Conservation (phyloP, 1,140 invertebrate genomes). For the Ceratitis capitata region DNA sequence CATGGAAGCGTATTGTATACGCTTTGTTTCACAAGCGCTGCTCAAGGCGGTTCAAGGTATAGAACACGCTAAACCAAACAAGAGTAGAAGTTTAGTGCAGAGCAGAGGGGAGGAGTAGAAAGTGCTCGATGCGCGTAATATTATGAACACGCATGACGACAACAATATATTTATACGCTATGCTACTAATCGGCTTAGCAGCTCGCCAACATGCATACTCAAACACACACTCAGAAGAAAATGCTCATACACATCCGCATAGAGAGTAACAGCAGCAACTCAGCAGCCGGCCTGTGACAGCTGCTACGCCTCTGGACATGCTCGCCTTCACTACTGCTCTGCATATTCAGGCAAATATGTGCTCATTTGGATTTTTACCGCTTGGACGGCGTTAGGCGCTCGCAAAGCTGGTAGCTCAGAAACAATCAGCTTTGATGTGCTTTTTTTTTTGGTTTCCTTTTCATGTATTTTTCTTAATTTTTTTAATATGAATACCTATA, state of each 20-base stretch:
- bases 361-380: constrained; percentile 28
- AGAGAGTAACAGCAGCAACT: not conserved
- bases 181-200: constrained; percentile 14
- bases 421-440: not conserved
- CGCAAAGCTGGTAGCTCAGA: not conserved
- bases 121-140: too few relatives aligned
- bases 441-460: not conserved
- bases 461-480: too few relatives aligned
- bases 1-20: not conserved
- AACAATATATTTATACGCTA: constrained; percentile 26
- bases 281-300: not conserved
- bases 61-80: not conserved
- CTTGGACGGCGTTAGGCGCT: not conserved
- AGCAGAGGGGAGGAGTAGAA: too few relatives aligned
- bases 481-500: too few relatives aligned
- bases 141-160: not conserved
- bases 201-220: not conserved
- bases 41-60: not conserved
- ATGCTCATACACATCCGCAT: not conserved
- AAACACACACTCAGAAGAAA: not conserved
- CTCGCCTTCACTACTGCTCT: not conserved
- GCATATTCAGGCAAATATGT: not conserved
- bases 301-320: not conserved
- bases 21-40: constrained; percentile 8
- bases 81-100: not conserved